Base-by-base conservation (phyloP, 1,140 invertebrate species). In the Drosophila ohnishii region DNA sequence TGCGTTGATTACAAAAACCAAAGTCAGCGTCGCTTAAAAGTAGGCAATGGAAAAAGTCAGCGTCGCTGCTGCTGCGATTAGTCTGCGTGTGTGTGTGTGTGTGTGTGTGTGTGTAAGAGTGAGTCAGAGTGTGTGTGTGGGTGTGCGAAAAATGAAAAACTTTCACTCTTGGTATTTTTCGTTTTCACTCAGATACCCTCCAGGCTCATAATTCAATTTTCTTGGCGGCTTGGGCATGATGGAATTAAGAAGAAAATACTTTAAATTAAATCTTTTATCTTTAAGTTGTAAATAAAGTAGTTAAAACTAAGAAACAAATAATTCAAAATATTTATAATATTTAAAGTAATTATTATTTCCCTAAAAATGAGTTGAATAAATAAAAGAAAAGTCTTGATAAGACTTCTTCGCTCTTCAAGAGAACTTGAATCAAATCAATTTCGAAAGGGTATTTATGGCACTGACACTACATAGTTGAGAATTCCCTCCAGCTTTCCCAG, bases 1-100 rank as follows among this genome's bases (percentile, higher is more conserved):
- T 70, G 79, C 79, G 79, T 83, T 82, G 79, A 82, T 82, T 82
- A 82, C 79, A 78, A 78, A 65, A 34, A 50, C 65, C 65, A 71
- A 71, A 50, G 64, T 40, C 64, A 40, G 40, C 64, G 40, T 47
- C 34, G 67, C 62, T 39, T 22, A 67, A 70, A 75, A 82, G 75
- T 75, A 83, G 80, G 80, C 80, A 80, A 84, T 66, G 62, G 51
- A 55, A 84, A 78, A 71, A 76, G 57, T 37, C 60, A 48, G n/a
- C 75, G 70, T 51, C 53, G 70, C 60, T 35, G 59, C 37, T 35
- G 50, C 64, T 70, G 50, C 48, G 16, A 79, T 72, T 64, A 58
- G 51, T 63, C 44, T 37, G 45, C 14, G 5, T 30, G 13, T 30
- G 22, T 34, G 19, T 44, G 16, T 50, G 34, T 19, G 37, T 7